Conservation (phyloP, 2,797 vertebrate genomes). For the Poeciliopsis gracilis region DNA sequence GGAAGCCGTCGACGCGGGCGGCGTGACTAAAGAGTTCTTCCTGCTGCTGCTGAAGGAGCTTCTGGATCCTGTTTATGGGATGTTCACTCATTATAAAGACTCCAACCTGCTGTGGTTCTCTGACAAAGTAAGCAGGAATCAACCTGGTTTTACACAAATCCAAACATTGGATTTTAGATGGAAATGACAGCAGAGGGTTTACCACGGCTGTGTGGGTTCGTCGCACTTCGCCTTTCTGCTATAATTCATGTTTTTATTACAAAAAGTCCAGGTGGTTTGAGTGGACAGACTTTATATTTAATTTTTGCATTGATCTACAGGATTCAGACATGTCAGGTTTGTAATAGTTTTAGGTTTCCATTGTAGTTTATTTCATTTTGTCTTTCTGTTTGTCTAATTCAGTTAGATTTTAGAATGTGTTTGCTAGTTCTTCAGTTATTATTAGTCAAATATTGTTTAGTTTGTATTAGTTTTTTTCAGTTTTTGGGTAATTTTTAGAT, state of each 20-base stretch:
- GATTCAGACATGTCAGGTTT: background rate
- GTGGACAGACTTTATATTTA: slow-evolving; percentile 1
- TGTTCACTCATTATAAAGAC: slow-evolving; percentile 95
- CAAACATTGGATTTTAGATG: background rate
- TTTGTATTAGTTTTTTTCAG: too few species aligned
- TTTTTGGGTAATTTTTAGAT: too few species aligned
- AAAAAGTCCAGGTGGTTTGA: background rate
- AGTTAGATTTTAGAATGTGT: too few species aligned
- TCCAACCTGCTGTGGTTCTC: slow-evolving; percentile 98
- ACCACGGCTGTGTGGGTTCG: background rate
- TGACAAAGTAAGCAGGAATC: slow-evolving; percentile 86
- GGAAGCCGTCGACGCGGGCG: slow-evolving; percentile 95
- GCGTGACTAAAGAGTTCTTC: slow-evolving; percentile 98
- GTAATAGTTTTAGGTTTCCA: too few species aligned
- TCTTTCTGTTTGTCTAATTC: too few species aligned
- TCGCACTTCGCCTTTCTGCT: background rate
- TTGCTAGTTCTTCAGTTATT: too few species aligned
- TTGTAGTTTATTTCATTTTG: too few species aligned
- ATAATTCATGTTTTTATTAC: background rate
- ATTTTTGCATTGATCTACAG: background rate
- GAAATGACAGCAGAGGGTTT: background rate
- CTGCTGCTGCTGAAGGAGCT: slow-evolving; percentile 94
- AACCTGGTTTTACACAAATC: background rate
- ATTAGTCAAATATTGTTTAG: too few species aligned
- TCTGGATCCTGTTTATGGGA: slow-evolving; percentile 95